Evolutionary conservation across 2,113 vertebrate species (phyloP), one percentile per base, ranked within the genome.

Genomic region (Nerophis ophidion): DNA sequence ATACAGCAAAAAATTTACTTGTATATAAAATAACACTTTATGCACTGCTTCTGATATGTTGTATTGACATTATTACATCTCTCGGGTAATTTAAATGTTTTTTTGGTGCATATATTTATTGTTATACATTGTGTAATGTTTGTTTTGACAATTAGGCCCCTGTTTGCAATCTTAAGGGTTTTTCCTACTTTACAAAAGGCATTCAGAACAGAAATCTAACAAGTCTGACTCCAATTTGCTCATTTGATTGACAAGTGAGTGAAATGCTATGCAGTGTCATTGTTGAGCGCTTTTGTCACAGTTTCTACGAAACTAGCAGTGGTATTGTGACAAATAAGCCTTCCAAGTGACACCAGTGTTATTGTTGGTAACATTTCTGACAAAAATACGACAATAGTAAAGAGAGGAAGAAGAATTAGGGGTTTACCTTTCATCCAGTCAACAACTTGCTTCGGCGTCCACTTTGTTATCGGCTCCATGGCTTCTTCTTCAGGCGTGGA

Each of bases 401-500:
- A 42, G 26, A 19, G 6, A 59, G 5, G 15, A 4, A 6, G 42
- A 58, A 46, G 17, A n/a, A 33, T 33, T 5, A 12, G 11, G 19
- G 15, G 62, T 83, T 66, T 66, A 90, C 90, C 90, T 84, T 74
- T 88, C 90, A 91, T 91, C 90, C 90, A 91, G 38, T 91, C 90
- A 15, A 91, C 83, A 54, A 91, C 90, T 86, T 91, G 89, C 57
- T 77, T 89, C 2, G 88, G 89, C n/a, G 87, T 86, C 90, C 90
- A 91, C 82, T 87, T 90, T 4, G 89, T 90, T 75, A 91, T 88
- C 16, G 90, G 89, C 65, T 91, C 90, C 90, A 91, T 91, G 50
- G 48, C 63, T 79, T 73, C 61, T 65, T 65, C 12, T 65, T 65
- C 12, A 36, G 16, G 12, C 36, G 12, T 9, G 40, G 14, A 55